Conservation (phyloP, 2,113 vertebrate species). For the Pelodiscus sinensis region DNA sequence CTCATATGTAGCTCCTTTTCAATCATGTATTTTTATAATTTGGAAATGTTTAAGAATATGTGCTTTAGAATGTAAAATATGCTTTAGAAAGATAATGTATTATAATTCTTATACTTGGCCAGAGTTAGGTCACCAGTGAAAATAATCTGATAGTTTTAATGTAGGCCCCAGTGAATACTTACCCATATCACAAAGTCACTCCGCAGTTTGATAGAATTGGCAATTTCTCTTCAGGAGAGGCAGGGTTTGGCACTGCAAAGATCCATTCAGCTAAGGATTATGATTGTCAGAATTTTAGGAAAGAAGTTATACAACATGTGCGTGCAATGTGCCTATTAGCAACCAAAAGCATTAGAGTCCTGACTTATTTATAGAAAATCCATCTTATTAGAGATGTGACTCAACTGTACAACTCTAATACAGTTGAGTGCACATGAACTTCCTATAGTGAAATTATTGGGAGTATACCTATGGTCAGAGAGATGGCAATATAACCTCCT, state of each 20-base stretch:
- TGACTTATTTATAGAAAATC: conserved; percentile 3
- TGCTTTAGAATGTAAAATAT: neutral
- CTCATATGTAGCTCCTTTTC: neutral
- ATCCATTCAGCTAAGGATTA: neutral
- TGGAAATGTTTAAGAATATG: neutral
- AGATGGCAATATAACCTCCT: neutral
- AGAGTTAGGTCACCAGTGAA: neutral
- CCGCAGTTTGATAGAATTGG: neutral
- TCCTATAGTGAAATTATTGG: neutral
- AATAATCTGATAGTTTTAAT: neutral
- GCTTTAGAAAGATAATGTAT: neutral
- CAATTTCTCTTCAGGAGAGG: neutral
- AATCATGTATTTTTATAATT: neutral
- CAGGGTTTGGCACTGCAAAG: neutral
- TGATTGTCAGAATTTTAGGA: accelerated
- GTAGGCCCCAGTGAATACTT: neutral
- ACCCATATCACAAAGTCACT: accelerated
- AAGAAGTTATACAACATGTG: neutral
- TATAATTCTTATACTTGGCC: neutral
- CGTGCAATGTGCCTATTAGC: neutral
- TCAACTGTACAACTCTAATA: neutral
- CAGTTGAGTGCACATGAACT: conserved; percentile 12
- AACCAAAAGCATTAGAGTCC: neutral
- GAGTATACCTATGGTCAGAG: conserved; percentile 3
- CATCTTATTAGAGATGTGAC: neutral